A percentile compares a stretch with the other conserved stretches of the same genome.
Conservation (phyloP, 2,113 vertebrate genomes). For the Bucco capensis region DNA sequence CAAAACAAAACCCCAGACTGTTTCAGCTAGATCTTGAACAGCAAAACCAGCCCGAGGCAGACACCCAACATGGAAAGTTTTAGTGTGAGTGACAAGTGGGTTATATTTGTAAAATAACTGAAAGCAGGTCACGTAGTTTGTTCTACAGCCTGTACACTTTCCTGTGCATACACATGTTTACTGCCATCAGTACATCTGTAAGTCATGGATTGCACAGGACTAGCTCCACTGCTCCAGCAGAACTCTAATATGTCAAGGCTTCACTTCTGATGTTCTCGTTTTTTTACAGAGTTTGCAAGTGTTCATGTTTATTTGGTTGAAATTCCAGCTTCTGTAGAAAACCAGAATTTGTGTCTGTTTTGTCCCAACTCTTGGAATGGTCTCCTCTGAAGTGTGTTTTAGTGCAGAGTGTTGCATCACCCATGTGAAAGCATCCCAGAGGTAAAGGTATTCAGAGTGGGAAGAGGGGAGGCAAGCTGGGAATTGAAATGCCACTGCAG, state of each 20-base stretch:
- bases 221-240: neutral
- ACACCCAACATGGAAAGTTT: neutral
- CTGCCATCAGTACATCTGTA: neutral
- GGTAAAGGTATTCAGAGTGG: neutral
- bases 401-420: neutral
- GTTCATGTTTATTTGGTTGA: neutral
- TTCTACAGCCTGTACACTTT: neutral
- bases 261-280: accelerated
- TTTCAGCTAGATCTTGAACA: neutral
- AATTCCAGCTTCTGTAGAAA: neutral
- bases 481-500: neutral
- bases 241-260: neutral
- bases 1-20: neutral
- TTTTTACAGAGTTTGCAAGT: neutral
- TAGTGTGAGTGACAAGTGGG: neutral
- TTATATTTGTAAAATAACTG: neutral
- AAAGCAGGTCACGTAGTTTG: neutral
- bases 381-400: neutral
- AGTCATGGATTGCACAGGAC: neutral
- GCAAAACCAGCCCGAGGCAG: neutral
- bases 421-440: neutral
- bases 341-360: neutral
- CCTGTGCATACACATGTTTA: neutral
- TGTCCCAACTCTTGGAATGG: neutral
- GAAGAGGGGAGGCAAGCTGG: neutral